Conservation (phyloP, 1,140 invertebrate species). For the Coenobita brevimanus region DNA sequence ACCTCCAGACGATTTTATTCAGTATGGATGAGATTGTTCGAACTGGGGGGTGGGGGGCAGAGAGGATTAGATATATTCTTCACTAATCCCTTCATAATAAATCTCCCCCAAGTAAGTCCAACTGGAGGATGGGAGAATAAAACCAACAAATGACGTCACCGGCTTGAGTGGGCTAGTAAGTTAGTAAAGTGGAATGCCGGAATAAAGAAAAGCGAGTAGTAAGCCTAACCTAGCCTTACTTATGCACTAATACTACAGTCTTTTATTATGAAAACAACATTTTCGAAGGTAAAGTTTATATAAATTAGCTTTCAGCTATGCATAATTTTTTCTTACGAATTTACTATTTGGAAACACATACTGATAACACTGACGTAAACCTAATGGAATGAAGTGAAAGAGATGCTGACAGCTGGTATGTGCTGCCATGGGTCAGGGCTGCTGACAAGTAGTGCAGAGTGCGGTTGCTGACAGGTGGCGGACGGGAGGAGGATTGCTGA, state of each 20-base stretch:
- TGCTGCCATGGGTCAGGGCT: not conserved
- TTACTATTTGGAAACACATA: constrained; percentile 42
- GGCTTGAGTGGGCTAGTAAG: constrained; percentile 24
- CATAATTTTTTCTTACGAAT: constrained; percentile 32
- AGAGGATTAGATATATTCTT: no score
- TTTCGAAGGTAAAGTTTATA: constrained; percentile 42
- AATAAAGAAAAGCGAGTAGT: constrained; percentile 38
- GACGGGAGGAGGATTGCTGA: no score
- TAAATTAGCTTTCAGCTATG: constrained; percentile 59
- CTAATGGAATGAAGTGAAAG: constrained; percentile 7
- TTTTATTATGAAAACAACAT: constrained; percentile 59
- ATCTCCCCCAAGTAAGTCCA: no score
- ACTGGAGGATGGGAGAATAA: no score
- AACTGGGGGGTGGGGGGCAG: no score
- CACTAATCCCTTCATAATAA: no score
- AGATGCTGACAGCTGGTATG: not conserved
- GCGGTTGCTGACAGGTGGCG: not conserved
- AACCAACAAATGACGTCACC: no score
- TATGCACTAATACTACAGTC: constrained; percentile 57
- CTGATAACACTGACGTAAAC: constrained; percentile 3
- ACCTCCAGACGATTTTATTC: no score
- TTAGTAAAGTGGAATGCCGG: constrained; percentile 56
- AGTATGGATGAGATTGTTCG: no score
- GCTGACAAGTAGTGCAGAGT: not conserved
- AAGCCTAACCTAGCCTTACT: constrained; percentile 51